Percentiles rank a stretch among this genome's conserved stretches.
Conservation (phyloP, 1,140 invertebrate genomes). For the Bombus superbus region DNA sequence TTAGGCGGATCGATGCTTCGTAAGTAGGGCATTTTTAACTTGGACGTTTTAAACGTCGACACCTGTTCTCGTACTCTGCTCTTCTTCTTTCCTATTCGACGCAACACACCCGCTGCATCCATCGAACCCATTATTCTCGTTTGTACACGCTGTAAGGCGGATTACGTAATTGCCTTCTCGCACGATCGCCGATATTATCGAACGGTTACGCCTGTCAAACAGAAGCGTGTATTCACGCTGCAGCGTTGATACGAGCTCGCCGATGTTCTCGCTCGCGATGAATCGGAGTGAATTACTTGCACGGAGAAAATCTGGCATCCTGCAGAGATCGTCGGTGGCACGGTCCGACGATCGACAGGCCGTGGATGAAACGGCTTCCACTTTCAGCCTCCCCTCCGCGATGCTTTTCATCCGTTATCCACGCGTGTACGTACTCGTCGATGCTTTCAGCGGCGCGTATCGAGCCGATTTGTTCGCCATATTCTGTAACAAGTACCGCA, state of each 20-base stretch:
- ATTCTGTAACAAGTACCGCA: conserved; percentile 6
- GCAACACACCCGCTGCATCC: neutral
- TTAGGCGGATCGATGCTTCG: no score
- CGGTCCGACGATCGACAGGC: neutral
- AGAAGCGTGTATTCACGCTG: conserved; percentile 46
- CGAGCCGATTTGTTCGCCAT: conserved; percentile 15
- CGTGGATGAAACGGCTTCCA: neutral
- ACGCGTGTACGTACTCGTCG: neutral
- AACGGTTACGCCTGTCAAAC: conserved; percentile 44
- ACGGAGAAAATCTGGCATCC: conserved; percentile 17
- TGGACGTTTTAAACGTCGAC: no score
- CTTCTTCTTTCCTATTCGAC: no score
- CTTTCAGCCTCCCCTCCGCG: neutral
- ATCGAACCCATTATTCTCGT: neutral
- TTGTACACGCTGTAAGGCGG: neutral
- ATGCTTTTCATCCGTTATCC: conserved; percentile 14
- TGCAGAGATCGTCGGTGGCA: neutral
- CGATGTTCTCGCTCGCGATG: conserved; percentile 13
- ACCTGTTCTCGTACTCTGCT: no score
- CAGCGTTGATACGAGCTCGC: conserved; percentile 1
- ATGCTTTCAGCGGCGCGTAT: conserved; percentile 11
- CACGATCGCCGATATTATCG: conserved; percentile 35
- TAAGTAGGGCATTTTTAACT: no score
- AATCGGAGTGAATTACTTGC: conserved; percentile 28
- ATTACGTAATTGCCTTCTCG: conserved; percentile 19